Evolutionary conservation across 2,113 vertebrate genomes (phyloP), one percentile per base, ranked within the genome.

Genomic region (Ivindomyrus marchei): DNA sequence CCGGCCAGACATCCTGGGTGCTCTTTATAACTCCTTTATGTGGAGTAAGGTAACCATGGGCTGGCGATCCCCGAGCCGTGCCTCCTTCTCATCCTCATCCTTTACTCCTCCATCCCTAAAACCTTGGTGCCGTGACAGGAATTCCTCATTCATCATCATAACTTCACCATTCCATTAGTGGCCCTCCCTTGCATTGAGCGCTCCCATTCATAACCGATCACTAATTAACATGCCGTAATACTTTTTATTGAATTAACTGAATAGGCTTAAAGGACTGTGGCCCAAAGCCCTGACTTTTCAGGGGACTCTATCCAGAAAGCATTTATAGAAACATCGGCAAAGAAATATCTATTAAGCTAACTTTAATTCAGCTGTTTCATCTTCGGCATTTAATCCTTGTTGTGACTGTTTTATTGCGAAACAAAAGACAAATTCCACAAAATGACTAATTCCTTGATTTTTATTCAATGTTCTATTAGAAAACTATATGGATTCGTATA

Each of bases 1-100:
- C 93, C 97, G 97, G 88, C 98, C 98, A 93, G 98, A 99, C 91
- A 97, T 99, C 96, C 96, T 99, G 96, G 97, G 94, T 92, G 97
- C 98, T 74, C 95, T 99, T 93, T 97, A 96, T 96, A 97, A 97
- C 95, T 96, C 98, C 93, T 17, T 92, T 92, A 94, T 97, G 92
- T 96, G 97, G 97, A 99, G 98, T 95, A 97, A 99, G 98, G 98
- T 99, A 87, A 87, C 85, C 85, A 53, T n/a, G n/a, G 13, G 45
- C 83, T 85, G 42, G 19, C 47, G 83, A 47, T 9, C 4, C 24
- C 45, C 42, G 1, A 19, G 42, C 83, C 21, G 7, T 47, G 42
- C 45, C 45, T 85, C 36, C 19, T 80, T 3, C 80, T 13, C 83
- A 85, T 47, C 4, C 74, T 42, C 83, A 85, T 47, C 83, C 19